A percentile compares a stretch with the other conserved stretches of the same genome.
phyloP scores from a whole-genome alignment of 1,140 invertebrate genomes.

The Dysdera silvatica region DNA sequence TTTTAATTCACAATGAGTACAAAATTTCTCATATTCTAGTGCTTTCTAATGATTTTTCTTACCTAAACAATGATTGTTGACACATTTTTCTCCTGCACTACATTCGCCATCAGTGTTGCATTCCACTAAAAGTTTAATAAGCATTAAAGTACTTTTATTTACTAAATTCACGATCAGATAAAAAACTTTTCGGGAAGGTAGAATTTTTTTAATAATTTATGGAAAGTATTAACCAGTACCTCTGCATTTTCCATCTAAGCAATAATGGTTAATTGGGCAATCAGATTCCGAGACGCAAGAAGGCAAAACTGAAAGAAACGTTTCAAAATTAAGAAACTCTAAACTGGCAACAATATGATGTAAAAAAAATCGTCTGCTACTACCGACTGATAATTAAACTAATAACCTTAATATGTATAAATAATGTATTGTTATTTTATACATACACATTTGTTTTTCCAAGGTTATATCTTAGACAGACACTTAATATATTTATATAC shows the following conservation, averaged over 20 bases:
- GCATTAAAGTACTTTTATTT: background rate
- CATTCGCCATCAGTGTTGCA: constrained; percentile 81
- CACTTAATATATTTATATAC: too few species aligned
- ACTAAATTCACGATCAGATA: background rate
- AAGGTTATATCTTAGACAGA: too few species aligned
- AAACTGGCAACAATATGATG: constrained; percentile 19
- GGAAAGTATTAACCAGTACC: constrained; percentile 10
- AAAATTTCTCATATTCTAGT: too few species aligned
- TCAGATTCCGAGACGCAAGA: constrained; percentile 75
- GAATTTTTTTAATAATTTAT: background rate
- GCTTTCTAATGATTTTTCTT: constrained; percentile 17
- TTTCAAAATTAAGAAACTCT: constrained; percentile 52
- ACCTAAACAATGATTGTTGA: constrained; percentile 71
- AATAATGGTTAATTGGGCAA: constrained; percentile 82
- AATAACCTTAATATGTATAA: too few species aligned
- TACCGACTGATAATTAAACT: too few species aligned
- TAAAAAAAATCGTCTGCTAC: too few species aligned
- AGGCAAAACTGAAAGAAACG: constrained; percentile 47
- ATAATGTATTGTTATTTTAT: too few species aligned
- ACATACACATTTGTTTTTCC: too few species aligned
- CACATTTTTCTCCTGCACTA: constrained; percentile 68
- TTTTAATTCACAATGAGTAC: too few species aligned
- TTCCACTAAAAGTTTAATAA: constrained; percentile 54
- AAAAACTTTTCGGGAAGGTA: background rate
- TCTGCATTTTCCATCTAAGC: constrained; percentile 34